These are phyloP conservation scores for Phenacoccus solenopsis DNA, from an alignment of 1,140 invertebrate species.

Conservation along the genomic window DNA sequence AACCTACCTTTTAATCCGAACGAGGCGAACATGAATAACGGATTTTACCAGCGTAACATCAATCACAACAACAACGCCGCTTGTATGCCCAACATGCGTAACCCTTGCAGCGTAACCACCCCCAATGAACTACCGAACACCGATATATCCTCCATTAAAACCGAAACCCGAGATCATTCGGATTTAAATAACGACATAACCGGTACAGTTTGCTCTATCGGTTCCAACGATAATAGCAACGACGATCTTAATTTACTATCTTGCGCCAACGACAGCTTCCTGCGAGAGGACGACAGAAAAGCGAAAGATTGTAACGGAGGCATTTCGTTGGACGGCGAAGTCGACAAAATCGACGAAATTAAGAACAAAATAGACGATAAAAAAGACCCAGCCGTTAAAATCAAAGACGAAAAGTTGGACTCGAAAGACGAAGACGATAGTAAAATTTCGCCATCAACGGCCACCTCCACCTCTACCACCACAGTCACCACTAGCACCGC, in stretches of 20 bases:
- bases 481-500: not conserved
- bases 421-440: not conserved
- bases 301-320: not conserved
- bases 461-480: not conserved
- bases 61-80: not conserved
- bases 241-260: not conserved
- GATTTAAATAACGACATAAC: not conserved
- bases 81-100: constrained; percentile 1
- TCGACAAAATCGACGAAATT: not conserved
- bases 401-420: not conserved
- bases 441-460: not conserved
- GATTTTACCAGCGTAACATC: not conserved
- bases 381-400: not conserved
- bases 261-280: not conserved
- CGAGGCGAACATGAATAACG: not conserved
- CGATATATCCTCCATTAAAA: not conserved
- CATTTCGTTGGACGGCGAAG: not conserved
- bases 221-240: not conserved
- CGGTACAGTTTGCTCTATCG: not conserved
- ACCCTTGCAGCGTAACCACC: not conserved
- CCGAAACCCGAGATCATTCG: not conserved
- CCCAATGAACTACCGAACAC: not conserved
- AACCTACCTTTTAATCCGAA: not conserved
- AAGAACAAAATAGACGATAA: not conserved
- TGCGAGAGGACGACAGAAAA: not conserved